These are phyloP conservation scores for Muscina levida DNA, from an alignment of 2,888 invertebrate species.

Conservation along the genomic window DNA sequence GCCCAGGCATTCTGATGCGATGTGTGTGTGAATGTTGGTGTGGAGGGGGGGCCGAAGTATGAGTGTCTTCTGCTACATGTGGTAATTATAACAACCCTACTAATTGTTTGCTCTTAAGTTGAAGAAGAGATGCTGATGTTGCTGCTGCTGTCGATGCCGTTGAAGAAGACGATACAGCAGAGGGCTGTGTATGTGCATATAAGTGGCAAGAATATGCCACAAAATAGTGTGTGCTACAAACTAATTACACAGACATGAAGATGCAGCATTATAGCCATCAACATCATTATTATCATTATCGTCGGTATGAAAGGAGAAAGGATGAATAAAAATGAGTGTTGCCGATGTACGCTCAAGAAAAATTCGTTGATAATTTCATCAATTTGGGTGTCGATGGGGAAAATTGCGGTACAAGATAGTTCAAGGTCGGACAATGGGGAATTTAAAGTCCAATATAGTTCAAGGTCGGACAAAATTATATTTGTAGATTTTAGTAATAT, in stretches of 20 bases:
- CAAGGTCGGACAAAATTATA: too few species aligned
- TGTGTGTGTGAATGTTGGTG: conserved; percentile 11
- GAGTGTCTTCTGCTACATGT: conserved; percentile 53
- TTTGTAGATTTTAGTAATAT: too few species aligned
- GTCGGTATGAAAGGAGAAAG: conserved; percentile 26
- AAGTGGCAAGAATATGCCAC: conserved; percentile 49
- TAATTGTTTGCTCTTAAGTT: conserved; percentile 70
- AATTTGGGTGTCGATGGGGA: too few species aligned
- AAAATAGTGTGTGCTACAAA: conserved; percentile 63
- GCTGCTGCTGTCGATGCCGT: conserved; percentile 21
- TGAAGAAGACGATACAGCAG: conserved; percentile 18
- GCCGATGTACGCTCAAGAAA: background rate
- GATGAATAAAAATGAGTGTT: background rate
- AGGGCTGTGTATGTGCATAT: too few species aligned
- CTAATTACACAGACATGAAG: conserved; percentile 53
- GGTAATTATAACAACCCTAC: conserved; percentile 70
- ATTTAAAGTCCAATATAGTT: too few species aligned
- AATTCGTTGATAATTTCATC: too few species aligned
- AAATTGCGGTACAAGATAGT: too few species aligned
- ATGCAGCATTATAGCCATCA: conserved; percentile 5
- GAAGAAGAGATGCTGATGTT: conserved; percentile 47
- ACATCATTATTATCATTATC: conserved; percentile 23
- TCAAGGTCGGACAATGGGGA: too few species aligned
- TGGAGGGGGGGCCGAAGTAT: too few species aligned
- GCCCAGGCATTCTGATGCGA: background rate